phyloP scores from a whole-genome alignment of 2,113 vertebrate species.

The Jaculus jaculus region DNA sequence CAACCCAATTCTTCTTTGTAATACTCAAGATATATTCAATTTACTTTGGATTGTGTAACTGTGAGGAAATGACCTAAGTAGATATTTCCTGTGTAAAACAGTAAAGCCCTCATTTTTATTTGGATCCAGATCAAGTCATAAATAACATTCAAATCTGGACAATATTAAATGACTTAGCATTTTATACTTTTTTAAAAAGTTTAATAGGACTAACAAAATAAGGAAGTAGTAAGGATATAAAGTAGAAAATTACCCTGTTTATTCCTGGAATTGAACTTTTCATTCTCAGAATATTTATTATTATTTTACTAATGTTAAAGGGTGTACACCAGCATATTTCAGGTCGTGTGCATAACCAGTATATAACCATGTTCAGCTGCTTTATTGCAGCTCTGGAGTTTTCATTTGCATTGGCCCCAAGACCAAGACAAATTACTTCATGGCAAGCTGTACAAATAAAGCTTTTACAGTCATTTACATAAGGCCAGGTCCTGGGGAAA shows the following conservation, averaged over 20 bases:
- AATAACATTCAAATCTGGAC: conserved; percentile 42
- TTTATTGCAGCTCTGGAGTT: conserved; percentile 36
- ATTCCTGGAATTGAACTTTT: not conserved
- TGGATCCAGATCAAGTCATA: conserved; percentile 32
- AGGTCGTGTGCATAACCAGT: not conserved
- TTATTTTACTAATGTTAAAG: conserved; percentile 8
- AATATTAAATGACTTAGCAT: conserved; percentile 33
- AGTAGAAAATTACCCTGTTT: not conserved
- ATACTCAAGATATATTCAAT: conserved; percentile 30
- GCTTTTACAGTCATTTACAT: conserved; percentile 67
- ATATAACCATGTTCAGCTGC: conserved; percentile 31
- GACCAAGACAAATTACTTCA: conserved; percentile 74
- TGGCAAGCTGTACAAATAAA: conserved; percentile 77
- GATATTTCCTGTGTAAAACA: conserved; percentile 62
- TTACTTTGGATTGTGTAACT: conserved; percentile 38
- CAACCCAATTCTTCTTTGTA: not conserved
- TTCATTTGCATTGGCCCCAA: conserved; percentile 56
- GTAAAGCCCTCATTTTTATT: conserved; percentile 59
- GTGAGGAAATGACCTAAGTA: conserved; percentile 65
- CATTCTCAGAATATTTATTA: conserved; percentile 6
- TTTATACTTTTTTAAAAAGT: conserved; percentile 8
- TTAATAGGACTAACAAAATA: not conserved
- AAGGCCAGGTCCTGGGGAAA: conserved; percentile 59
- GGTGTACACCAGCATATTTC: not conserved
- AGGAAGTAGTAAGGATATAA: not conserved